Percentiles rank a stretch among this genome's conserved stretches.
phyloP scores from a whole-genome alignment of 2,113 vertebrate genomes.

The Talpa occidentalis region DNA sequence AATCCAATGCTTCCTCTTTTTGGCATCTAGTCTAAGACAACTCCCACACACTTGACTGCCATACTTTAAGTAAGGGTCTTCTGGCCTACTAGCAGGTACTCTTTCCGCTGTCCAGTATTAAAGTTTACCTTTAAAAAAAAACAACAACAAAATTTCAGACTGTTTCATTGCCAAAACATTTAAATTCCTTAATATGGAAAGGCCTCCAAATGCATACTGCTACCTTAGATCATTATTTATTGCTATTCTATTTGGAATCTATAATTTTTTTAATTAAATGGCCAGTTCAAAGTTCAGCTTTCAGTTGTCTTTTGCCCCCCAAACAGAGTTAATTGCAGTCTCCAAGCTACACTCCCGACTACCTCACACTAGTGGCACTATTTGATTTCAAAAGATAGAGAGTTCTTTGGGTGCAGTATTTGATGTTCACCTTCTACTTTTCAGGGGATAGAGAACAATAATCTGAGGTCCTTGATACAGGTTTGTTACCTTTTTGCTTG shows the following conservation, averaged over 20 bases:
- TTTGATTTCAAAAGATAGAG: not conserved
- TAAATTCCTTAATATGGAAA: not conserved
- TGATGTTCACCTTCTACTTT: not conserved
- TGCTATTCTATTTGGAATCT: not conserved
- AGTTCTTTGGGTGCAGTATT: not conserved
- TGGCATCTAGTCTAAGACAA: not conserved
- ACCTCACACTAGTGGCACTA: not conserved
- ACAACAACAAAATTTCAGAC: slow-evolving; percentile 11
- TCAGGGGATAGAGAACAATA: not conserved
- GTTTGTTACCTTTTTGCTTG: not conserved
- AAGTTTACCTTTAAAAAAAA: not conserved
- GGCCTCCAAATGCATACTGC: not conserved
- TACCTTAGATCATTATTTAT: slow-evolving; percentile 13
- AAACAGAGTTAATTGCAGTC: not conserved
- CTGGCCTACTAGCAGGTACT: not conserved
- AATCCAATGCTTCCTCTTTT: not conserved
- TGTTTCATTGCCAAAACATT: not conserved
- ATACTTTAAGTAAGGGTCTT: not conserved
- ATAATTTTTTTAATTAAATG: not conserved
- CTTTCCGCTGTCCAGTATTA: not conserved
- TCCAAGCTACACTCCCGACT: not conserved
- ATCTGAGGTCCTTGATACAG: not conserved
- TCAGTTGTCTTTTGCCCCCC: not conserved
- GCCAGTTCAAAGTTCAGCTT: not conserved
- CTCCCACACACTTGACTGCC: not conserved